phyloP scores from a whole-genome alignment of 1,140 invertebrate genomes.

The Diabrotica virgifera region DNA sequence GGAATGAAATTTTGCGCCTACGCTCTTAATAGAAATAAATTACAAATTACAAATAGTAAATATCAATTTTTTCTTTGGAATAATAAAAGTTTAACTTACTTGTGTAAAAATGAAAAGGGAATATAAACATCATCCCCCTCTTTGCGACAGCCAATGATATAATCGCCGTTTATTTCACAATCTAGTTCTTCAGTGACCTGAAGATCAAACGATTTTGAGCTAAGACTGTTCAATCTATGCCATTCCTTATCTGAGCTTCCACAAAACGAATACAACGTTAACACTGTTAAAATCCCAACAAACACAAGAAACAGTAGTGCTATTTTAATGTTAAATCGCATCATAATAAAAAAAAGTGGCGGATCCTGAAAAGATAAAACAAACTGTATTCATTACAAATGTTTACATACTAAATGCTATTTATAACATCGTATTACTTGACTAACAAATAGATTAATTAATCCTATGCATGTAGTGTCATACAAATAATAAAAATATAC shows the following conservation, averaged over 20 bases:
- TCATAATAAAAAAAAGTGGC: conserved; percentile 52
- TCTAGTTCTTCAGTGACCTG: conserved; percentile 73
- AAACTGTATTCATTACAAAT: not conserved
- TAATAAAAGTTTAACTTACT: conserved; percentile 36
- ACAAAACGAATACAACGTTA: conserved; percentile 57
- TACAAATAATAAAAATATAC: too few species aligned
- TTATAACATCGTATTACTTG: too few species aligned
- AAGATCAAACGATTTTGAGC: conserved; percentile 35
- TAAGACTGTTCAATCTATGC: conserved; percentile 41
- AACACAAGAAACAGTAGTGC: conserved; percentile 51
- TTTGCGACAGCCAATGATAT: conserved; percentile 76
- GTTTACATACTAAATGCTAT: not conserved
- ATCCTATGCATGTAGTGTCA: too few species aligned
- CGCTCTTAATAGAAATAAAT: too few species aligned
- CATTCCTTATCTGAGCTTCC: conserved; percentile 44
- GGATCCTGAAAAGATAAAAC: conserved; percentile 39
- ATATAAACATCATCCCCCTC: conserved; percentile 87
- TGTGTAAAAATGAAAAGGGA: conserved; percentile 89
- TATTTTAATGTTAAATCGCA: conserved; percentile 58
- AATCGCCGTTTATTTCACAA: conserved; percentile 87
- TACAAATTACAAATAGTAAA: too few species aligned
- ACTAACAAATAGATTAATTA: too few species aligned
- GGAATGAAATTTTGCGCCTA: too few species aligned
- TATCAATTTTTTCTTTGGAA: too few species aligned
- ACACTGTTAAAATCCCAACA: conserved; percentile 51